Conservation (phyloP, 2,113 vertebrate genomes). For the Shinisaurus crocodilurus region DNA sequence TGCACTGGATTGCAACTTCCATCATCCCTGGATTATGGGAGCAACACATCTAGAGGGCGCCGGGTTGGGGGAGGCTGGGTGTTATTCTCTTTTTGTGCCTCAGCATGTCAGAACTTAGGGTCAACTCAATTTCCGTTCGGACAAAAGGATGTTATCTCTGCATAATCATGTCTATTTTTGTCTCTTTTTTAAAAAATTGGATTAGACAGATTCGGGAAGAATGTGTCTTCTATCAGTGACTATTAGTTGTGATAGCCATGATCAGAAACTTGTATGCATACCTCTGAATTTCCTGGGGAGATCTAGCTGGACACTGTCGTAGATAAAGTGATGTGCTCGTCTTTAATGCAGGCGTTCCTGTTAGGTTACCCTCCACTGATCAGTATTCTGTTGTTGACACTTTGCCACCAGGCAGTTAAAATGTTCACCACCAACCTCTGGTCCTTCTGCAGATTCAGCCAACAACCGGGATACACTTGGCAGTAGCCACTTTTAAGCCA, state of each 20-base stretch:
- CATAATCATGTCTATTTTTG: not conserved
- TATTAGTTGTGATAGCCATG: too few relatives aligned
- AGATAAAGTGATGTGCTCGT: too few relatives aligned
- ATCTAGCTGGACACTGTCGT: not conserved
- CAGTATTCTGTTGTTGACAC: not conserved
- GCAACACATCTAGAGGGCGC: not conserved
- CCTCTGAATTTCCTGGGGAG: not conserved
- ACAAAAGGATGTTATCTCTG: not conserved
- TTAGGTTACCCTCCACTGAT: not conserved
- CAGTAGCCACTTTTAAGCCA: not conserved
- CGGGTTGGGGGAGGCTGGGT: too few relatives aligned
- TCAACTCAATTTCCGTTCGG: not conserved
- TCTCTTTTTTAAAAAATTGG: not conserved
- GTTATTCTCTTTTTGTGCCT: not conserved
- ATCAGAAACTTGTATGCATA: not conserved
- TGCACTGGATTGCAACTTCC: not conserved
- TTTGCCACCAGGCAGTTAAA: not conserved
- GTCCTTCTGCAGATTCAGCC: too few relatives aligned
- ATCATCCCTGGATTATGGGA: not conserved
- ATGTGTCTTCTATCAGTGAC: not conserved
- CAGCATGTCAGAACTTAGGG: not conserved
- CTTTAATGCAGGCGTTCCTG: not conserved
- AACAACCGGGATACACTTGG: not conserved
- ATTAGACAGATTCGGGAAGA: not conserved
- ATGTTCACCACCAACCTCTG: not conserved